These are phyloP conservation scores for Hydrozoanthus tunicans DNA, from an alignment of 64 coral and sea anemone genomes.

Conservation along the genomic window DNA sequence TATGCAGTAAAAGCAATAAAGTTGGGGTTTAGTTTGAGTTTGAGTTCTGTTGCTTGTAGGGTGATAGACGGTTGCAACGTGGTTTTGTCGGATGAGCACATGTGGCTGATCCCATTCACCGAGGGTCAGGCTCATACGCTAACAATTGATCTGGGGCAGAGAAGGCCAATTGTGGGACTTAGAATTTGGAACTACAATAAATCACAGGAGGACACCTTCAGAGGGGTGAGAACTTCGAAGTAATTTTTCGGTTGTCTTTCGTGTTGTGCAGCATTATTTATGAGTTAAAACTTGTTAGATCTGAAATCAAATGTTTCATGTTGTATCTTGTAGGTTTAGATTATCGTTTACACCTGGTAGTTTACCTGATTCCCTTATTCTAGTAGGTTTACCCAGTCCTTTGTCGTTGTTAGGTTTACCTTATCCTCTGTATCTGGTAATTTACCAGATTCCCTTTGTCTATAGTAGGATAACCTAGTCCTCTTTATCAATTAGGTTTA, in stretches of 20 bases:
- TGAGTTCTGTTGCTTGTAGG: slow-evolving; percentile 16
- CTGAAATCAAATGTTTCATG: no score
- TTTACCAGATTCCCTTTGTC: background rate
- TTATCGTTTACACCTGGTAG: background rate
- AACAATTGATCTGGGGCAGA: slow-evolving; percentile 77
- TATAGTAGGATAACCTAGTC: no score
- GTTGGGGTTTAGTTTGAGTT: background rate
- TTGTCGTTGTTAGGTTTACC: no score
- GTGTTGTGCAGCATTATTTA: background rate
- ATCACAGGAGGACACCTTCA: slow-evolving; percentile 89
- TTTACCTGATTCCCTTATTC: no score
- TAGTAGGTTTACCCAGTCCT: no score
- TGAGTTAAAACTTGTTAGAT: no score
- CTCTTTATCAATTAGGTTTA: background rate
- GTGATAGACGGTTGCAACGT: slow-evolving; percentile 83
- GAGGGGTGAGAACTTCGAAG: slow-evolving; percentile 63
- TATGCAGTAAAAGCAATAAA: background rate
- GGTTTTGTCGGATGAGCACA: slow-evolving; percentile 89
- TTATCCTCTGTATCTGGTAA: background rate
- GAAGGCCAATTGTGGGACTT: slow-evolving; percentile 61
- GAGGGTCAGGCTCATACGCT: slow-evolving; percentile 79
- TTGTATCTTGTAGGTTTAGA: no score
- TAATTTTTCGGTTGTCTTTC: background rate
- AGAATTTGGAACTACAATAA: slow-evolving; percentile 96
- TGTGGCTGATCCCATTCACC: slow-evolving; percentile 96